Conservation (phyloP, 2,113 vertebrate species). For the Erinaceus europaeus region DNA sequence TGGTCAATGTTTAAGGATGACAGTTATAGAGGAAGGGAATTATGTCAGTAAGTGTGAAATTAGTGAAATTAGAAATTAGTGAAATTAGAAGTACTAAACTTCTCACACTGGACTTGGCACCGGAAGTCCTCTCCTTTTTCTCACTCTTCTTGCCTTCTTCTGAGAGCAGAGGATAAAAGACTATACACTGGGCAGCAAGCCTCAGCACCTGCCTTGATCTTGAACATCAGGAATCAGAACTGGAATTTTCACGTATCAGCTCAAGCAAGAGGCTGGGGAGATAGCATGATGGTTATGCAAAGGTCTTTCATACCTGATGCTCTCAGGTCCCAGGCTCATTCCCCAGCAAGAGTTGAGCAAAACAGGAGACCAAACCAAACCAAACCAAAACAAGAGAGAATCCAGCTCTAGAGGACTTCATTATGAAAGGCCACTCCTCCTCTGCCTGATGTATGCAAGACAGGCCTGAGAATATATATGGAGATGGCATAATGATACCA, state of each 20-base stretch:
- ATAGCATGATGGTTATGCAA: too few species aligned
- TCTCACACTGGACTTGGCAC: background rate
- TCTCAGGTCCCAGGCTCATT: too few species aligned
- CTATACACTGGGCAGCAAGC: background rate
- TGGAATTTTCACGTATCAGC: too few species aligned
- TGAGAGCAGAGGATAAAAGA: background rate
- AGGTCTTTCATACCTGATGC: too few species aligned
- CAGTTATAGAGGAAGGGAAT: background rate
- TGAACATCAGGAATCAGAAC: too few species aligned
- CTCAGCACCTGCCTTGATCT: background rate
- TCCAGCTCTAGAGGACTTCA: background rate
- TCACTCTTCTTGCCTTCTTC: background rate
- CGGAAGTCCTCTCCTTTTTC: background rate
- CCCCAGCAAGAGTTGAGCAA: too few species aligned
- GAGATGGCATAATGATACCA: too few species aligned
- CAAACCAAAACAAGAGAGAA: background rate
- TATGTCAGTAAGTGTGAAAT: conserved; percentile 10
- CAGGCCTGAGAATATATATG: background rate
- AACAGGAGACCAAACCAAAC: background rate
- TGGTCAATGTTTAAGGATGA: background rate
- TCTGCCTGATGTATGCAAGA: background rate
- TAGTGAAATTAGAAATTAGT: too few species aligned
- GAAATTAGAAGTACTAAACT: too few species aligned
- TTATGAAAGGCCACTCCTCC: conserved; percentile 4
- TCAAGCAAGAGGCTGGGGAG: too few species aligned